phyloP scores from a whole-genome alignment of 1,140 invertebrate species.

The Euwallacea similis region DNA sequence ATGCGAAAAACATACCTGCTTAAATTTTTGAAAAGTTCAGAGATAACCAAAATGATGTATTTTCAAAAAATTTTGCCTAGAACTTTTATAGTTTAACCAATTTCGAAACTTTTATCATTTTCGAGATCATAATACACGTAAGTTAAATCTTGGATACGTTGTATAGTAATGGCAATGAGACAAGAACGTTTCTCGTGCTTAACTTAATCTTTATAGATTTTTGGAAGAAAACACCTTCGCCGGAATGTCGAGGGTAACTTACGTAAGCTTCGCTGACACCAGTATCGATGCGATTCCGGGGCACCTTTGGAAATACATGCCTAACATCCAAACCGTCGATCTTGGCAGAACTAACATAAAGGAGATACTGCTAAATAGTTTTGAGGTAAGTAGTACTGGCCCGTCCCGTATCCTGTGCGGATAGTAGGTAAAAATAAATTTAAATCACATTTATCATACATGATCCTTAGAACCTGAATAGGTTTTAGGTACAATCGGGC shows the following conservation, averaged over 20 bases:
- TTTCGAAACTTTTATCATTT: background rate
- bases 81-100: background rate
- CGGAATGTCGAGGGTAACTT: conserved; percentile 68
- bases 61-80: background rate
- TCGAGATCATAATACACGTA: background rate
- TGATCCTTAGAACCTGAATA: background rate
- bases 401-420: background rate
- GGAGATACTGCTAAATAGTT: conserved; percentile 62
- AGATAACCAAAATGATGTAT: background rate
- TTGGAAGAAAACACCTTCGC: conserved; percentile 70
- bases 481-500: too few relatives aligned
- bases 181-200: background rate
- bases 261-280: conserved; percentile 75
- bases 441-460: background rate
- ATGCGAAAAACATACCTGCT: too few relatives aligned
- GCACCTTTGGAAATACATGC: conserved; percentile 69
- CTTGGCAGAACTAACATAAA: conserved; percentile 70
- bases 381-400: conserved; percentile 57
- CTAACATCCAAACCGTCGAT: conserved; percentile 71
- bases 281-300: conserved; percentile 68
- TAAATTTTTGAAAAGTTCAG: background rate
- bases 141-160: background rate
- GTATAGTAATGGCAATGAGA: background rate
- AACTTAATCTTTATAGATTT: conserved; percentile 42
- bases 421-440: background rate